Base-by-base conservation (phyloP, 2,113 vertebrate species). In the Periophthalmus modestus region DNA sequence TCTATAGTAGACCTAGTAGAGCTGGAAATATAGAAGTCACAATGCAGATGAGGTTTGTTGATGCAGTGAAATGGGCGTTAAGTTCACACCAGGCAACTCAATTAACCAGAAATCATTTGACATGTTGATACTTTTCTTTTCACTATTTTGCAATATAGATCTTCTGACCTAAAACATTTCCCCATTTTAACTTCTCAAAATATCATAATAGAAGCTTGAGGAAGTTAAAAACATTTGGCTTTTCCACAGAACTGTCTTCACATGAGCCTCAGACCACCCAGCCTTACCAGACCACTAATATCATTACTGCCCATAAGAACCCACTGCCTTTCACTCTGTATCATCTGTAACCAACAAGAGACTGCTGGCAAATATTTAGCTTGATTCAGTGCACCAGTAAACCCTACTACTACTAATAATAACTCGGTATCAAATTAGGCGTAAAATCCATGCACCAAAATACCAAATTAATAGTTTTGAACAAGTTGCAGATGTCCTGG, bases 241-340 rank as follows among this genome's bases (percentile, higher is more conserved):
- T 77, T 46, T 69, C 18, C 34, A 33, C 55, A 14, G 34, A 24
- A 4, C 39, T 66, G 65, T 59, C 61, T 66, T 34, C 39, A 5
- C 16, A 5, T 43, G 63, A 74, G 71, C 19, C 62, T 67, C 58
- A 62, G 83, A 79, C 80, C 72, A 75, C 69, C 74, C 77, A 69
- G 73, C 50, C 68, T n/a, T 72, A 5, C 12, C 21, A 63, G 5
- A 66, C 66, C 72, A 70, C 74, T 77, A 69, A 73, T 72, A 70
- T 72, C 21, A 70, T 69, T 61, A 79, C 52, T 36, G 11, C 33
- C 52, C 69, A 72, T 43, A 69, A 66, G 50, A 67, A 23, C 75
- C 7, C n/a, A 12, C 36, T 82, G 68, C 59, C 63, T 68, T 73
- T 79, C n/a, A 74, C 55, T 54, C 65, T 71, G 39, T 72, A 61